phyloP scores from a whole-genome alignment of 2,888 invertebrate genomes.

The Anthoptus insignis region DNA sequence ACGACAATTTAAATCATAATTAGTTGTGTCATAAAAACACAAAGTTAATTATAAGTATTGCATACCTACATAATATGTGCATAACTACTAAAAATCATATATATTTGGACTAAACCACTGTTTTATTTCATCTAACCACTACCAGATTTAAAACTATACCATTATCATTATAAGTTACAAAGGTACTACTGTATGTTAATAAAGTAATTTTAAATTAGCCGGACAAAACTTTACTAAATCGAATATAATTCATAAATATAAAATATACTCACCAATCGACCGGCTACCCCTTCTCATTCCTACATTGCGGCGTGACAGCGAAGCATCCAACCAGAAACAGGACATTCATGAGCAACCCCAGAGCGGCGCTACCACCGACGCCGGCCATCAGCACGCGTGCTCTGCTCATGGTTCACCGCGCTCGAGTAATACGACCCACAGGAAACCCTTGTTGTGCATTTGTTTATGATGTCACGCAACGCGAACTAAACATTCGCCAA shows the following conservation, averaged over 20 bases:
- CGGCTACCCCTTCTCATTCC: constrained; percentile 88
- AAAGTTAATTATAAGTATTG: too few relatives aligned
- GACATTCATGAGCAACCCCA: constrained; percentile 57
- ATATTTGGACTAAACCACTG: too few relatives aligned
- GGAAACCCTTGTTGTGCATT: constrained; percentile 62
- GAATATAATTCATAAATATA: constrained; percentile 16
- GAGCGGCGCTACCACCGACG: constrained; percentile 38
- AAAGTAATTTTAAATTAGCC: neutral
- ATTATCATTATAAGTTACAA: too few relatives aligned
- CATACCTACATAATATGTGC: too few relatives aligned
- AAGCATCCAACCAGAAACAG: constrained; percentile 59
- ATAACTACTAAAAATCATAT: too few relatives aligned
- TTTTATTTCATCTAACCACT: too few relatives aligned
- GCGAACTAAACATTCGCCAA: constrained; percentile 57
- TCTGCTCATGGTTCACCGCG: constrained; percentile 52
- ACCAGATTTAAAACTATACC: too few relatives aligned
- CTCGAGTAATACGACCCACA: constrained; percentile 66
- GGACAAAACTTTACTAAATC: neutral
- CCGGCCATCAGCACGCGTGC: constrained; percentile 61
- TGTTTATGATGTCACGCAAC: constrained; percentile 67
- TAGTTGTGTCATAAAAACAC: too few relatives aligned
- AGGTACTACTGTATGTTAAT: too few relatives aligned
- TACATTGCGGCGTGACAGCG: constrained; percentile 76
- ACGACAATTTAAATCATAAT: too few relatives aligned
- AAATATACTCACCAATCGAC: constrained; percentile 89